Percentiles rank a stretch among this genome's conserved stretches.
Evolutionary conservation across 2,113 vertebrate species (phyloP).

Genomic region (Pavo muticus): DNA sequence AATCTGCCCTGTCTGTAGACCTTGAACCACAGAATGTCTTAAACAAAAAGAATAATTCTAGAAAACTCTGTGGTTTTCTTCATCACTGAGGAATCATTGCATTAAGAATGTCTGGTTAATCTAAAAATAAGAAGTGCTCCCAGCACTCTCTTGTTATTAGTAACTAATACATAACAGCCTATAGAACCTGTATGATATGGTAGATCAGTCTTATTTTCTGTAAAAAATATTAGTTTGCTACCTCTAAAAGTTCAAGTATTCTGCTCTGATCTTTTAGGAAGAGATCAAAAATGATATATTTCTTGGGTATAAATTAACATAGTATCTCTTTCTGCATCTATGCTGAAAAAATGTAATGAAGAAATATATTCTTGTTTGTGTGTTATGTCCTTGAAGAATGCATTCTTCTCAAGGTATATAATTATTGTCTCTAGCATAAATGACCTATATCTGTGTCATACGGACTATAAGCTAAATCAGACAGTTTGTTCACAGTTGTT

Average conservation of each 20-base stretch:
- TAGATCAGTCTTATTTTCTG: not conserved
- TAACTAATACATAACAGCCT: not conserved
- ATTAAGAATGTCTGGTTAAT: not conserved
- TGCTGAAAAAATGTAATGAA: not conserved
- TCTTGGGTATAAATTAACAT: not conserved
- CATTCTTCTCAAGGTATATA: not conserved
- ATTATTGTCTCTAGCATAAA: not conserved
- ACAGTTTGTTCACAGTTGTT: not conserved
- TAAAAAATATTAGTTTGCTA: not conserved
- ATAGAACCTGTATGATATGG: not conserved
- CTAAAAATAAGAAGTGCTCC: not conserved
- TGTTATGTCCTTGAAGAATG: not conserved
- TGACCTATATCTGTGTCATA: not conserved
- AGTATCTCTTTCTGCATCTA: not conserved
- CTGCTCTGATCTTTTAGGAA: not conserved
- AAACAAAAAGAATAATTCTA: not conserved
- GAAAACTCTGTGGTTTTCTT: not conserved
- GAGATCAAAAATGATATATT: accelerated
- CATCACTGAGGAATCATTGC: not conserved
- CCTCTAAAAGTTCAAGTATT: not conserved
- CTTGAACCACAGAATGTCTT: not conserved
- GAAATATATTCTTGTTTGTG: not conserved
- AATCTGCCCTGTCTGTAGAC: not conserved
- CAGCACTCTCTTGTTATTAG: not conserved
- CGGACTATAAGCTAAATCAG: not conserved